These are phyloP conservation scores for Ornithoptera alexandrae DNA, from an alignment of 2,888 invertebrate species.

Conservation along the genomic window DNA sequence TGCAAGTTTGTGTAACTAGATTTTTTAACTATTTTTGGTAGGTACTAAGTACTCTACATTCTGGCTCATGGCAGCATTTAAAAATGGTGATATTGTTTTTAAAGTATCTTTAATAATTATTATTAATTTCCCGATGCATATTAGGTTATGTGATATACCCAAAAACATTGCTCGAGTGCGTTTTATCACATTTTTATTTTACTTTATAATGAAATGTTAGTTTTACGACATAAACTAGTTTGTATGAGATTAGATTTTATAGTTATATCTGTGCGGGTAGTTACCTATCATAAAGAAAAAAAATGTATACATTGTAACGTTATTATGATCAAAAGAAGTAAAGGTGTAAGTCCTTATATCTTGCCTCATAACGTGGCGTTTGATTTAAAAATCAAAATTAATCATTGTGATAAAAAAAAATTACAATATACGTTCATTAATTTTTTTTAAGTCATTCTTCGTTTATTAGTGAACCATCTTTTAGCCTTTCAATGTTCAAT, in stretches of 20 bases:
- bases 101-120: slow-evolving; percentile 10
- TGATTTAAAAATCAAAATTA: slow-evolving; percentile 65
- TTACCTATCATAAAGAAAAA: slow-evolving; percentile 57
- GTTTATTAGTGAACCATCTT: slow-evolving; percentile 29
- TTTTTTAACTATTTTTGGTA: neutral
- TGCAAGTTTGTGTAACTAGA: neutral
- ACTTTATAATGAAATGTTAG: slow-evolving; percentile 36
- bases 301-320: slow-evolving; percentile 64
- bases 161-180: too few species aligned
- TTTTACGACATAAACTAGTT: slow-evolving; percentile 53
- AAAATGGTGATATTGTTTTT: slow-evolving; percentile 21
- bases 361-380: slow-evolving; percentile 69
- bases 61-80: slow-evolving; percentile 4
- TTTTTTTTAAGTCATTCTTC: neutral
- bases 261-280: slow-evolving; percentile 68
- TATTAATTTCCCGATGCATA: slow-evolving; percentile 1
- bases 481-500: neutral
- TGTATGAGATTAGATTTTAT: slow-evolving; percentile 72
- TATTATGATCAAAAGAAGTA: slow-evolving; percentile 54
- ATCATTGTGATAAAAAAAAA: slow-evolving; percentile 67
- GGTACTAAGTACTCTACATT: neutral
- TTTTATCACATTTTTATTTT: slow-evolving; percentile 1
- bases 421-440: neutral
- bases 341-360: slow-evolving; percentile 64
- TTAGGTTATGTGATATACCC: too few species aligned